Base-by-base conservation (phyloP, 2,113 vertebrate genomes). In the Garra rufa region DNA sequence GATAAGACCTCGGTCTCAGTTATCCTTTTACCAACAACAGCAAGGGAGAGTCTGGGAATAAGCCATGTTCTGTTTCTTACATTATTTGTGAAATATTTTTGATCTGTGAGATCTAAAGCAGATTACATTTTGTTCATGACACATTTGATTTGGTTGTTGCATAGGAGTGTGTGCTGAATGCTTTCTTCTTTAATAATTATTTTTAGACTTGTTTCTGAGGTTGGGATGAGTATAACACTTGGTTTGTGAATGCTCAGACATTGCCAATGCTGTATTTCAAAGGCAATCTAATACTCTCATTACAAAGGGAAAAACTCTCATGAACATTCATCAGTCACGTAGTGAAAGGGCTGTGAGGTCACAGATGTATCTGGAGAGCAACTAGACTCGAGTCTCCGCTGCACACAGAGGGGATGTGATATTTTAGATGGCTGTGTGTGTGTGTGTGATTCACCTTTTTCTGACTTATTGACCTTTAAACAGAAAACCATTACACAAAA, bases 371-470 rank as follows among this genome's bases (percentile, higher is more conserved):
- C 52, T 50, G 15, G 74, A 86, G 48, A 73, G 61, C 50, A 70
- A 69, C 63, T 28, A 34, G 74, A 69, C 63, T 28, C 24, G 74
- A 55, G 63, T 55, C 34, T 79, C 44, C 26, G 24, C 59, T 55
- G 57, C 63, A 76, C 46, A 57, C 17, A 82, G 73, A 81, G 70
- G 38, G 26, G 44, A 76, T 69, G 30, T 82, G 78, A 86, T 83
- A 83, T 77, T 82, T 70, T 34, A 87, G 71, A 83, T 65, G 44
- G 17, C 38, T 59, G 65, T 59, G 38, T 59, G 30, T 80, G 70
- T 79, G n/a, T 2, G 70, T 55, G 15, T 85, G 88, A 91, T 85
- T 90, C 81, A 91, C 78, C 8, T 69, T 67, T 76, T 85, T 82
- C 85, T 5, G 41, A 86, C 78, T 85, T 74, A 6, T 15, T 52